Conservation (phyloP, 2,797 vertebrate species). For the Manis pentadactyla region DNA sequence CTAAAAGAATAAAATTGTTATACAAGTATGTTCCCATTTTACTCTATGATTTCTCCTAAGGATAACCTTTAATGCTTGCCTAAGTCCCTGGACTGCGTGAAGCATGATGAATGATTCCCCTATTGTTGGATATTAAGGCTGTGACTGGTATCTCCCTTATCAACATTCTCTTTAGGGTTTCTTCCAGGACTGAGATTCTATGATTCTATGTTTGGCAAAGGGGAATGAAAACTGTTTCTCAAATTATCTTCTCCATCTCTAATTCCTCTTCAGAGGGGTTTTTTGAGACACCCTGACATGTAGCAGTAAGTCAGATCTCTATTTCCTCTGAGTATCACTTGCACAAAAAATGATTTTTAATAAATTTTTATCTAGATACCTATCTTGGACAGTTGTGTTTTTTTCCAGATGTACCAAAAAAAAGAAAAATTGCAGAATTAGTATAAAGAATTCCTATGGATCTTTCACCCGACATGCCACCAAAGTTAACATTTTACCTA, state of each 20-base stretch:
- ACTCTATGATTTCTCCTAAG: neutral
- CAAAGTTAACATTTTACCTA: neutral
- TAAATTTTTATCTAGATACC: neutral
- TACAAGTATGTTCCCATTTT: neutral
- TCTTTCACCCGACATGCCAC: neutral
- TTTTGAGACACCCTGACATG: neutral
- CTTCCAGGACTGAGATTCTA: neutral
- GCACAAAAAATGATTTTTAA: neutral
- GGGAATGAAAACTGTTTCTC: neutral
- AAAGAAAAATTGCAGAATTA: neutral
- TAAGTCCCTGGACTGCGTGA: neutral
- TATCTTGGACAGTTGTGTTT: neutral
- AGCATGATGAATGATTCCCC: neutral
- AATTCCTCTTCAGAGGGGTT: neutral
- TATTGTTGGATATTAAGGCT: neutral
- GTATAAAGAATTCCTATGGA: neutral
- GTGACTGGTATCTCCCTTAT: neutral
- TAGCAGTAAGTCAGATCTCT: constrained; percentile 30
- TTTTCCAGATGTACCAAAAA: neutral
- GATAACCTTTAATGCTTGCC: neutral
- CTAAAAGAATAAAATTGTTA: neutral
- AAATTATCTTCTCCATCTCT: neutral
- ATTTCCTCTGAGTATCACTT: constrained; percentile 9
- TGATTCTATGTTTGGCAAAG: neutral
- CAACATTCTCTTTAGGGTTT: neutral